Base-by-base conservation (phyloP, 2,113 vertebrate genomes). In the Centropus bengalensis region DNA sequence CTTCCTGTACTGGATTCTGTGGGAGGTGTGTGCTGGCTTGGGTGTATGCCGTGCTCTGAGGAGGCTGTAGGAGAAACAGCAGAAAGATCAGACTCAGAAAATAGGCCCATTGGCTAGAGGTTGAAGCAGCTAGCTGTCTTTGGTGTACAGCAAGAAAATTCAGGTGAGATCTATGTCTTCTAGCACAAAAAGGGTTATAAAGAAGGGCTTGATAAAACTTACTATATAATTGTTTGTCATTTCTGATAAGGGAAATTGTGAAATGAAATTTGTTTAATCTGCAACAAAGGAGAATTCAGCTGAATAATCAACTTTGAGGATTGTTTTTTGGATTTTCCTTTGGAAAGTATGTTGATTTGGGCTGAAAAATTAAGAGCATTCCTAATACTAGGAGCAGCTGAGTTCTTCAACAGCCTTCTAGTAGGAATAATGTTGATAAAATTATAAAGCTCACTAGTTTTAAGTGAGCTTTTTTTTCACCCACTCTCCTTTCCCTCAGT, bases 41-140 rank as follows among this genome's bases (percentile, higher is more conserved):
- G 36, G 36, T 36, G 36, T 36, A 36, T 36, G 36, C 36, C 1
- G 0, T 0, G 0, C 36, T 75, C 62, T 47, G 62, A 59, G 33
- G 28, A 71, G 32, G 15, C 36, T 74, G 21, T 27, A 28, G 33
- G 55, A 76, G 32, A 74, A 80, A 23, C 2, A 44, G 49, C 23
- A 74, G 81, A 60, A 73, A 80, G 9, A 70, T 88, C 21, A 62
- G 12, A 3, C 73, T 80, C 49, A 49, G 54, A 49, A 82, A 73
- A 80, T 5, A 80, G 20, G 18, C 71, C 8, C 15, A 44, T 2
- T 22, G 12, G 52, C 52, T 8, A 73, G 14, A 69, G 23, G 2
- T 36, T 74, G 58, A 81, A 88, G 60, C 33, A 73, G 22, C 3
- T 38, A 36, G 5, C 33, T 84, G 27, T 12, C 69, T 94, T 78